phyloP scores from a whole-genome alignment of 1,140 invertebrate genomes.

The Tetragonula clypearis region DNA sequence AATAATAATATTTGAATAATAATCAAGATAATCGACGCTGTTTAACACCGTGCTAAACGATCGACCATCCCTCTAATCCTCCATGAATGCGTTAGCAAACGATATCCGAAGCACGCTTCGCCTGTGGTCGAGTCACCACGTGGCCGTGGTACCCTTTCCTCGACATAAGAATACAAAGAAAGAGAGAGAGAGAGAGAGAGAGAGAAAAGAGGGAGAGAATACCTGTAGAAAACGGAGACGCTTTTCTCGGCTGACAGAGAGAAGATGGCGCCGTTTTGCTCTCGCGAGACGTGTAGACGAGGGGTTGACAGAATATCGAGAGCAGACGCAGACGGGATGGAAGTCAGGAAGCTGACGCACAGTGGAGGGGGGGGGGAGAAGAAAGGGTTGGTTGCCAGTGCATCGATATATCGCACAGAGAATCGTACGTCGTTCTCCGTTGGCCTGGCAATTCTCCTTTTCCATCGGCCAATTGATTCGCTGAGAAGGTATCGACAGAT shows the following conservation, averaged over 20 bases:
- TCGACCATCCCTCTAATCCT: constrained; percentile 2
- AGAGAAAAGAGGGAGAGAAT: not conserved
- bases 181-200: not conserved
- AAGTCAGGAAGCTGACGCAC: constrained; percentile 40
- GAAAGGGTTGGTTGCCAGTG: constrained; percentile 24
- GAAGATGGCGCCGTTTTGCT: constrained; percentile 37
- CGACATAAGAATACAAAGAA: not conserved
- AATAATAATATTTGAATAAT: constrained; percentile 42
- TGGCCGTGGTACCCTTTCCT: not conserved
- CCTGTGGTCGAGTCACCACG: constrained; percentile 7
- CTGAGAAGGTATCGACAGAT: constrained; percentile 69
- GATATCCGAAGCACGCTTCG: not conserved
- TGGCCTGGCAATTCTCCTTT: not conserved
- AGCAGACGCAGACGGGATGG: constrained; percentile 3
- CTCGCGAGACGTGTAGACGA: constrained; percentile 3
- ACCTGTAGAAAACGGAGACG: constrained; percentile 41
- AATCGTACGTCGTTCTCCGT: not conserved
- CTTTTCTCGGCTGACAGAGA: constrained; percentile 13
- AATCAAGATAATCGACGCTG: constrained; percentile 7
- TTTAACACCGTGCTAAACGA: not conserved
- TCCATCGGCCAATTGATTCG: constrained; percentile 47
- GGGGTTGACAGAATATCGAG: constrained; percentile 33
- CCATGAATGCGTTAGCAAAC: not conserved
- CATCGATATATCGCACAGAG: constrained; percentile 47
- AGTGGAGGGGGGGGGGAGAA: not conserved